Base-by-base conservation (phyloP, 2,113 vertebrate species). In the Pogona vitticeps region DNA sequence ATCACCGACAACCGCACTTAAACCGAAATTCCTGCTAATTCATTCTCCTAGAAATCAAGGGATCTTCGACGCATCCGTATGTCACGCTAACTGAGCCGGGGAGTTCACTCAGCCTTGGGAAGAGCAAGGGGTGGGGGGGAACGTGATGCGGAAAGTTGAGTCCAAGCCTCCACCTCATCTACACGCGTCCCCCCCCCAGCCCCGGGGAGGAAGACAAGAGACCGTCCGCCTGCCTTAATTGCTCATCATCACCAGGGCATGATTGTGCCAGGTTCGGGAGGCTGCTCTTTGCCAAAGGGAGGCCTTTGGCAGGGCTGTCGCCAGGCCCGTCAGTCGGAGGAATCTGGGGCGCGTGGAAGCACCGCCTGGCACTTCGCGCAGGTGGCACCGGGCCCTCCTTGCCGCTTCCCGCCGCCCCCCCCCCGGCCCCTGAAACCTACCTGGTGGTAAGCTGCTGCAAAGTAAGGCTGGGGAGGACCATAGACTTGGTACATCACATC, bases 401-500 rank as follows among this genome's bases (percentile, higher is more conserved):
- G 70, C 70, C 17, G 3, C 33, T n/a, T 20, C 70, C 33, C 17
- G 13, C 83, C 91, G 82, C 91, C 91, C 94, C 61, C 21, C 61
- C 18, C 61, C n/a, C 84, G 0, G 63, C 61, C 71, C 88, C 6
- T 17, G 67, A 36, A 68, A 67, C 96, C 0, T 98, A 99, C 98
- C 98, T 99, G 98, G 88, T 97, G 98, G 85, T 98, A 98, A 71
- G 97, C 96, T 90, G 97, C 96, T 82, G 97, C 93, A 84, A 99
- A 98, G 93, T 98, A 99, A 81, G 98, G 97, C 95, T 99, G 98
- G 76, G 98, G 96, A 87, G 97, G 96, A 94, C 97, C 98, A 87
- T 99, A 99, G 86, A 98, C 98, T 96, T 98, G 98, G 97, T 99
- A 99, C 98, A 99, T 98, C 95, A 99, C 98, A 98, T 99, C 98